Evolutionary conservation across 2,888 invertebrate genomes (phyloP), one percentile per base, ranked within the genome.

Genomic region (Tyria jacobaeae): DNA sequence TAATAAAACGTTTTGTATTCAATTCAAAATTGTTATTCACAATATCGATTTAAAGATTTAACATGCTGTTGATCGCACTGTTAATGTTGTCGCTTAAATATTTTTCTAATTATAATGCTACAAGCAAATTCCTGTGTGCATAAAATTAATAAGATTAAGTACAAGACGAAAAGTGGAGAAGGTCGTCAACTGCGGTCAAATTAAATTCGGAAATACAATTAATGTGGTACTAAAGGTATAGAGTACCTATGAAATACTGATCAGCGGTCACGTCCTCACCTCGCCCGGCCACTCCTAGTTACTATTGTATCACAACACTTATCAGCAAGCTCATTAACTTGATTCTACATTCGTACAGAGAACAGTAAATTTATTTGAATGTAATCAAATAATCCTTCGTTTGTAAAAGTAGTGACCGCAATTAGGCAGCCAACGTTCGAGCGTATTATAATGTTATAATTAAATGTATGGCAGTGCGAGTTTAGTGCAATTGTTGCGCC

Each of bases 1-100:
- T 41, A 52, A 52, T 44, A 31, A 7, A 44, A 21, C 17, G 6
- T 9, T 51, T 24, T 44, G 34, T 51, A 41, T 58, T 58, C 51
- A 44, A 35, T 31, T 31, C 39, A 47, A 21, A 15, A n/a, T n/a
- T 44, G 21, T 34, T 12, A 53, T 53, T 44, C 5, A 35, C 12
- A 10, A 12, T 35, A 35, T 14, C 14, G 12, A 35, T 14, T 5
- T 44, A 10, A 17, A 21, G 21, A 12, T 21, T 44, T 44, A 44
- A 44, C 21, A 21, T 44, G 44, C 12, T 10, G 21, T 17, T 3
- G 44, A 12, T 44, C 44, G 21, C 9, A 21, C 10, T 10, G 41
- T 17, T 21, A 21, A 17, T 41, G 41, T 17, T 41, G 10, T 41
- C 12, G 12, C 41, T 5, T 17, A 17, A 44, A 44, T 44, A 21